Evolutionary conservation across 2,113 vertebrate species (phyloP), one percentile per base, ranked within the genome.

Genomic region (Oxyura jamaicensis): DNA sequence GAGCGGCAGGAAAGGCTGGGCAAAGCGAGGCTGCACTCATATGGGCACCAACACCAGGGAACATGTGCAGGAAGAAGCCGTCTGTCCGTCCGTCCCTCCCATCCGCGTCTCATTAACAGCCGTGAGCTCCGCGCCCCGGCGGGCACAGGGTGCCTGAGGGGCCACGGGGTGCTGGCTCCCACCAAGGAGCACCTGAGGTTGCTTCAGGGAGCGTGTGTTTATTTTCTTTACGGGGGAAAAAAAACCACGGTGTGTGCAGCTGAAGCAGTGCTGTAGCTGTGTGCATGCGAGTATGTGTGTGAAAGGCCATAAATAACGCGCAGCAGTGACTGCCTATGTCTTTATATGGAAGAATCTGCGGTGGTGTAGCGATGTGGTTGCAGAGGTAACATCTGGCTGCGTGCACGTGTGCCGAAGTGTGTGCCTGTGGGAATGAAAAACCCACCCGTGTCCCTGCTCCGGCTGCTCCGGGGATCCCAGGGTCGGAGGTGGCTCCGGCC

Each of bases 321-420:
- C 53, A 11, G 93, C 71, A 50, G 78, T 1, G 28, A 3, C 91
- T 33, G 74, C 63, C 21, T 11, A 29, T 91, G 94, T 68, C 91
- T 95, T 94, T 93, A 88, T 93, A 90, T 63, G 93, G 93, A 81
- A 91, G 90, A 87, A 55, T 74, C 69, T 25, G 65, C 3, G 91
- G 36, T 10, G 2, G 72, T 10, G 74, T 6, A 39, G 83, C 23
- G 18, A 13, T 3, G 84, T 2, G 77, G 81, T 14, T 48, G 23
- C 68, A 16, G 82, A 74, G 88, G 18, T 35, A 74, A 81, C 84
- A 74, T 75, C 76, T 85, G 91, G 52, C 55, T 11, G 44, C 4
- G 46, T 29, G 65, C 25, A 6, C 6, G 56, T 16, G 86, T 3
- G 0, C 75, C 8, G 1, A 31, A 53, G 72, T 22, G 79, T 9